These are phyloP conservation scores for Hydrocynus forskahlii DNA, from an alignment of 2,797 vertebrate species.

Conservation along the genomic window DNA sequence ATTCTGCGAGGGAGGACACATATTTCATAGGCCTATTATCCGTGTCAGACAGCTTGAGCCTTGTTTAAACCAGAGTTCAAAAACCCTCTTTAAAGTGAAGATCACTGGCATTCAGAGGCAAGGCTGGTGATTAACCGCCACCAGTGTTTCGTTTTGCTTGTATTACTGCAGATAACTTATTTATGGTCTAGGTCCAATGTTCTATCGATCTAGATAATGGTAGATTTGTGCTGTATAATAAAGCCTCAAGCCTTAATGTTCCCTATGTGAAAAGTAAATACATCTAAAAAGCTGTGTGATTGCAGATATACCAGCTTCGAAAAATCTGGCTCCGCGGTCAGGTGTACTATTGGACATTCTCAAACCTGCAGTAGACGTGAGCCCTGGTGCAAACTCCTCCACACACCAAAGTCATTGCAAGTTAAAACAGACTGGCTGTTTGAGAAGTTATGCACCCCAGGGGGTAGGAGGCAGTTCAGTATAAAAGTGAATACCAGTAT, in stretches of 20 bases:
- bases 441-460: too few species aligned
- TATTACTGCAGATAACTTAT: slow-evolving; percentile 61
- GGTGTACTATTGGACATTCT: slow-evolving; percentile 59
- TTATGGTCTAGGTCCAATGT: slow-evolving; percentile 45
- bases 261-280: slow-evolving; percentile 71
- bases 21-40: slow-evolving; percentile 21
- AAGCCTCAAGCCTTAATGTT: slow-evolving; percentile 70
- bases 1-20: slow-evolving; percentile 6
- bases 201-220: slow-evolving; percentile 70
- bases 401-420: too few species aligned
- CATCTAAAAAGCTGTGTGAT: slow-evolving; percentile 70
- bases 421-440: too few species aligned
- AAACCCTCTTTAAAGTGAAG: slow-evolving; percentile 26
- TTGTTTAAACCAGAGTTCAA: slow-evolving; percentile 26
- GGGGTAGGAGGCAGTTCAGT: too few species aligned
- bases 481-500: too few species aligned
- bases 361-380: slow-evolving; percentile 42
- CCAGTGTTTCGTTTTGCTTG: slow-evolving; percentile 60
- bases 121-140: slow-evolving; percentile 22
- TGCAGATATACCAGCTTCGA: slow-evolving; percentile 67
- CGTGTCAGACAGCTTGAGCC: neutral
- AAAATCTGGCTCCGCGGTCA: slow-evolving; percentile 64
- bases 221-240: slow-evolving; percentile 73
- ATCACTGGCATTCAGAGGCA: slow-evolving; percentile 61
- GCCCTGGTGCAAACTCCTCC: neutral